These are phyloP conservation scores for Choloepus didactylus DNA, from an alignment of 2,797 vertebrate species.

Conservation along the genomic window DNA sequence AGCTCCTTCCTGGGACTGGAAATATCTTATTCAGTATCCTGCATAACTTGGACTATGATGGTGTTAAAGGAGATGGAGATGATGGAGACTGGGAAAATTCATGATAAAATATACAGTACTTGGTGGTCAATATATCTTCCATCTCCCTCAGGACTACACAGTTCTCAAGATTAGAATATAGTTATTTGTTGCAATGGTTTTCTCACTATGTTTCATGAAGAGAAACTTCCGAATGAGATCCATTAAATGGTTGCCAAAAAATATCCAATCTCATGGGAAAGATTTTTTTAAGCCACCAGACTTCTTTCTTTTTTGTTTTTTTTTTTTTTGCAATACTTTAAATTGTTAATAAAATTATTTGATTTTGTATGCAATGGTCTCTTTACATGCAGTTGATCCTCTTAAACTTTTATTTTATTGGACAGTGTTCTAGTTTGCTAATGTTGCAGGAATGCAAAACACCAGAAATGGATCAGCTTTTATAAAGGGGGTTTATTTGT, in stretches of 20 bases:
- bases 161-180: constrained; percentile 38
- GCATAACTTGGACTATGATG: background rate
- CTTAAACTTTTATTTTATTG: background rate
- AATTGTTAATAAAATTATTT: constrained; percentile 49
- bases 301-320: background rate
- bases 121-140: background rate
- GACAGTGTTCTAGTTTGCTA: too few species aligned
- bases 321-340: background rate
- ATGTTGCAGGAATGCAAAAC: too few species aligned
- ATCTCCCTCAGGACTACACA: background rate
- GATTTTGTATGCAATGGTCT: background rate
- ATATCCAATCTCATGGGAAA: constrained; percentile 20
- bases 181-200: constrained; percentile 27
- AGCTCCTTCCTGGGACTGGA: background rate
- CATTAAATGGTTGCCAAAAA: constrained; percentile 53
- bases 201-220: constrained; percentile 22
- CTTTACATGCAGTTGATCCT: constrained; percentile 18
- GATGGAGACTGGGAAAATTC: background rate
- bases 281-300: background rate
- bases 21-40: background rate
- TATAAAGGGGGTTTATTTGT: too few species aligned
- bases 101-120: background rate
- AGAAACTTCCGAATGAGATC: constrained; percentile 39
- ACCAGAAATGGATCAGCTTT: too few species aligned
- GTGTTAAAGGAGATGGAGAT: background rate